Conservation (phyloP, 2,888 invertebrate genomes). For the Oligia strigilis region DNA sequence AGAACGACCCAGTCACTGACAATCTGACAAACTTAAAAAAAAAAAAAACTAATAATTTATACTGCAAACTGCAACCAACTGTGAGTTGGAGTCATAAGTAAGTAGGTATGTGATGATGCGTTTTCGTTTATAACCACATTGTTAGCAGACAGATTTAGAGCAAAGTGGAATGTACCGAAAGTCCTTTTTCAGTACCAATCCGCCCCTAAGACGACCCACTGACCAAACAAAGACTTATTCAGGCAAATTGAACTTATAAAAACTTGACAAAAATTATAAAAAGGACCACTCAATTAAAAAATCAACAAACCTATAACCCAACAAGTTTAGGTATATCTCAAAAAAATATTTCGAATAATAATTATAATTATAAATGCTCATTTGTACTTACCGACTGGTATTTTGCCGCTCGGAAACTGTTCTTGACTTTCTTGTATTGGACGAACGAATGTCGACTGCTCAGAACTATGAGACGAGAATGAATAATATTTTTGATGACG, state of each 20-base stretch:
- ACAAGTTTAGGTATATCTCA: background rate
- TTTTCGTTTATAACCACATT: background rate
- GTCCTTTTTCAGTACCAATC: background rate
- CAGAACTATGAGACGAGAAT: slow-evolving; percentile 1
- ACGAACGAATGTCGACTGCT: background rate
- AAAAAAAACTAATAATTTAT: too few relatives aligned
- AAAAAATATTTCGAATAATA: background rate
- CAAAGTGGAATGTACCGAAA: background rate
- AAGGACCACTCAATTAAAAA: background rate
- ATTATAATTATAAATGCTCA: background rate
- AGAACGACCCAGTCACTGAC: too few relatives aligned
- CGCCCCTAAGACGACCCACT: too few relatives aligned
- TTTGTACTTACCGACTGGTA: background rate
- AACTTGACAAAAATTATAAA: background rate
- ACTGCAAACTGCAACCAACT: too few relatives aligned
- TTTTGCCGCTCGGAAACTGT: background rate
- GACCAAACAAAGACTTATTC: background rate
- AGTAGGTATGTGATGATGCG: too few relatives aligned
- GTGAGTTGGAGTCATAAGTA: too few relatives aligned
- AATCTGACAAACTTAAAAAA: too few relatives aligned
- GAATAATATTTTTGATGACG: background rate
- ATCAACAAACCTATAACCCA: background rate
- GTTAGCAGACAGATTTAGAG: background rate
- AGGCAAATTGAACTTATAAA: background rate
- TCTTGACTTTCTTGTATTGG: background rate